Evolutionary conservation across 2,113 vertebrate species (phyloP).

Genomic region (Chroicocephalus ridibundus): DNA sequence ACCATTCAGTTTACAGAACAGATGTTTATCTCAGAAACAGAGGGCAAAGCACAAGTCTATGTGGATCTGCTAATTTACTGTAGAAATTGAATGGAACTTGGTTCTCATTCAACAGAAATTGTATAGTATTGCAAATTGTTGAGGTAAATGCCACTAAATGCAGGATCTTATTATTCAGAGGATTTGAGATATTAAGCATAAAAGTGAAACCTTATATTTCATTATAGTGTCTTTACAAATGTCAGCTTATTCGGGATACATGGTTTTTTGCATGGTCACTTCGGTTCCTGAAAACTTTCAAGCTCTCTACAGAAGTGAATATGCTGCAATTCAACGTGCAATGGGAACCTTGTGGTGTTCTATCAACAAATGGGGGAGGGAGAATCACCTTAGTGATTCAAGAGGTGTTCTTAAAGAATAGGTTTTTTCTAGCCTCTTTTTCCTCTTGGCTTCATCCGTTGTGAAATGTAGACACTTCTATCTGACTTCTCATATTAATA

Average conservation of each 20-base stretch:
- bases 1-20: not conserved
- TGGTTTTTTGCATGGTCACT: accelerated
- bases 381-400: not conserved
- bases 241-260: not conserved
- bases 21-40: not conserved
- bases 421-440: not conserved
- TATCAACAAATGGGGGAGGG: not conserved
- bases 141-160: not conserved
- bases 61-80: not conserved
- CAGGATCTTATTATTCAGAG: not conserved
- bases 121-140: not conserved
- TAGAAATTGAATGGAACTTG: not conserved
- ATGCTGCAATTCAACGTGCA: not conserved
- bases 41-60: accelerated
- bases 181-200: not conserved
- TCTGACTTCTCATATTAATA: not conserved
- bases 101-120: not conserved
- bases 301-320: not conserved
- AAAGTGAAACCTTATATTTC: not conserved
- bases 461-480: not conserved
- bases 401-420: not conserved
- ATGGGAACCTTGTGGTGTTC: not conserved
- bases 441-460: not conserved
- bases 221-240: not conserved
- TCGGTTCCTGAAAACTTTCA: not conserved